Base-by-base conservation (phyloP, 2,113 vertebrate species). In the Thryonomys swinderianus region DNA sequence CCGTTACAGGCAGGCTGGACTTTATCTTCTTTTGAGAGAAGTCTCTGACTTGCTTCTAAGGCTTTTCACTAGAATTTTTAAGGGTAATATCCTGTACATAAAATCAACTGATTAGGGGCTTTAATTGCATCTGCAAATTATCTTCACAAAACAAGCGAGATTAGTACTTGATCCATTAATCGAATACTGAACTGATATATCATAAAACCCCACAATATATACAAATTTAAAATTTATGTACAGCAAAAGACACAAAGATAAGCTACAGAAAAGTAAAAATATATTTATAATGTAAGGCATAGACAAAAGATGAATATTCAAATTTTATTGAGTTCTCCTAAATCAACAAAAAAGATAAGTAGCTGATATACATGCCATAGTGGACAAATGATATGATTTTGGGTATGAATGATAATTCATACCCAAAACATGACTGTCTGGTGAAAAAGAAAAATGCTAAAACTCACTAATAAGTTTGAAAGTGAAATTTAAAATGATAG, bases 221-320 rank as follows among this genome's bases (percentile, higher is more conserved):
- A 25, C 57, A 76, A 67, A 90, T 85, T 37, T 45, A 95, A 95
- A 85, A 73, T 74, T 32, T 90, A 74, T 79, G n/a, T 66, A 57
- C 1, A 64, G 64, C 37, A 73, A 80, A 79, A 90, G 71, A 80
- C 45, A 81, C 40, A 81, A 79, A 88, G 21, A 86, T 20, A 93
- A 69, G n/a, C 64, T 85, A 57, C 1, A 40, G 16, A 57, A 12
- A 85, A 10, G 21, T 62, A 7, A 55, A 73, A 64, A 48, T 66
- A 17, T 34, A 57, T 61, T 85, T 81, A 51, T 2, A 86, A 48
- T 51, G 81, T 40, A 69, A 48, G 23, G 66, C 90, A 82, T 51
- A 76, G 57, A 78, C 3, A 93, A 83, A 85, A 5, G 8, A 66
- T 42, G 57, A 87, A 76, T 93, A 61, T 51, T 76, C 21, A 51